A percentile compares a stretch with the other conserved stretches of the same genome.
phyloP scores from a whole-genome alignment of 2,888 invertebrate genomes.

The Ormyrus pomaceus region DNA sequence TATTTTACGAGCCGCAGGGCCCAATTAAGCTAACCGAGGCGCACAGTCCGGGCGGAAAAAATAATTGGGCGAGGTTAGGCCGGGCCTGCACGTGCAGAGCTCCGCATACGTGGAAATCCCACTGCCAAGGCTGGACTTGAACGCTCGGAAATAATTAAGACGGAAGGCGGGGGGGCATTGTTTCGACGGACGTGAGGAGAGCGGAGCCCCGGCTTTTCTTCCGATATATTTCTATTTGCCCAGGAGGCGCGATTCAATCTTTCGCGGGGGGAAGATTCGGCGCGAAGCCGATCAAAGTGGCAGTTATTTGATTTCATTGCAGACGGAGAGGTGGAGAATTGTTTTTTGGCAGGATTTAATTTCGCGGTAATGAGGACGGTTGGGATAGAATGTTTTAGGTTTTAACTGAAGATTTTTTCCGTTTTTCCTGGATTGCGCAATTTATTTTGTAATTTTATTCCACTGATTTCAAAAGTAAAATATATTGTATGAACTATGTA shows the following conservation, averaged over 20 bases:
- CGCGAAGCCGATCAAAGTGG: no score
- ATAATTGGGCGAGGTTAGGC: slow-evolving; percentile 42
- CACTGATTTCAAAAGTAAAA: no score
- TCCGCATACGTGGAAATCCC: slow-evolving; percentile 22
- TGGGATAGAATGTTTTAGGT: no score
- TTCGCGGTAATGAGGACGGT: no score
- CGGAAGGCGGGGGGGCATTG: slow-evolving; percentile 36
- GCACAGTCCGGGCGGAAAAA: slow-evolving; percentile 22
- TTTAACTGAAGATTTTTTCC: no score
- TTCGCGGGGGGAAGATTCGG: no score
- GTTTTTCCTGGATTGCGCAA: no score
- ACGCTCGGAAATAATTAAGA: slow-evolving; percentile 57
- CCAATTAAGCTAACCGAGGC: slow-evolving; percentile 49
- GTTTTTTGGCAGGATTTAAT: no score
- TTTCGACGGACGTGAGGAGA: not conserved
- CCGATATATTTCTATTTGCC: slow-evolving; percentile 35
- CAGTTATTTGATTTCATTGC: no score
- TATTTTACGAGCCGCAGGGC: slow-evolving; percentile 48
- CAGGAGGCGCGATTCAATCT: slow-evolving; percentile 24
- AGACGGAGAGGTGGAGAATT: no score
- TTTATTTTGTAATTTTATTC: no score
- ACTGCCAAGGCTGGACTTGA: slow-evolving; percentile 22
- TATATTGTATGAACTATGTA: no score
- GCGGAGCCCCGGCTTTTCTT: not conserved
- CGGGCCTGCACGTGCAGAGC: not conserved